Base-by-base conservation (phyloP, 2,113 vertebrate genomes). In the Corvus moneduloides region DNA sequence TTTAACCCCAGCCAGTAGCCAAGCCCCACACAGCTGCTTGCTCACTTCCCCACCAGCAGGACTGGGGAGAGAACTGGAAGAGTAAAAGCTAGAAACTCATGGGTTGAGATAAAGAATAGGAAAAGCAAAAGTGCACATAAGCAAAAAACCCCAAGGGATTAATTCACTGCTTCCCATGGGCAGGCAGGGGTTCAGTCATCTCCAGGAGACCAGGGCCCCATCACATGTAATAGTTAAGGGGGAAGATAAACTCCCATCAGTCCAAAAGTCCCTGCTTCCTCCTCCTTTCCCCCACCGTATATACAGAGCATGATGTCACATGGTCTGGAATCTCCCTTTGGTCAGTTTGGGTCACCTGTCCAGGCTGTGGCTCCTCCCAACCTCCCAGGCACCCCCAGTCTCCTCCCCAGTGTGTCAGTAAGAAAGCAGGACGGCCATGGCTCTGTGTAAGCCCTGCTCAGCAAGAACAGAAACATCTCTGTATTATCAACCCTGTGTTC, bases 231-330 rank as follows among this genome's bases (percentile, higher is more conserved):
- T 43, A 6, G 35, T 21, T 43, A 17, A 2, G 6, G 32, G 17
- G 26, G 4, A 67, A 21, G 52, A 14, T 43, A 49, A 58, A 24
- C 1, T 0, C 28, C 24, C 24, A 20, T 75, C 19, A n/a, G 2
- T 30, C 23, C 71, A 56, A n/a, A 84, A 0, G 5, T 16, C 7
- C 17, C 24, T 2, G 9, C 15, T 74, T 48, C 68, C 48, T 54
- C 7, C 39, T 63, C 7, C 11, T 63, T 23, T 11, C 19, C 4
- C 1, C 0, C 24, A 28, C 2, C 3, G 10, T 1, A 41, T 4
- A 2, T 0, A 16, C 43, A 13, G 35, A 49, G 10, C 35, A 49
- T 7, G 26, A 16, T 51, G 8, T 13, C 24, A 8, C 20, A 16
- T 0, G 10, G 35, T 49, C 20, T 75, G 71, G 30, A 13, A 16